Evolutionary conservation across 2,797 vertebrate species (phyloP), one percentile per base, ranked within the genome.

Genomic region (Poeciliopsis infans): DNA sequence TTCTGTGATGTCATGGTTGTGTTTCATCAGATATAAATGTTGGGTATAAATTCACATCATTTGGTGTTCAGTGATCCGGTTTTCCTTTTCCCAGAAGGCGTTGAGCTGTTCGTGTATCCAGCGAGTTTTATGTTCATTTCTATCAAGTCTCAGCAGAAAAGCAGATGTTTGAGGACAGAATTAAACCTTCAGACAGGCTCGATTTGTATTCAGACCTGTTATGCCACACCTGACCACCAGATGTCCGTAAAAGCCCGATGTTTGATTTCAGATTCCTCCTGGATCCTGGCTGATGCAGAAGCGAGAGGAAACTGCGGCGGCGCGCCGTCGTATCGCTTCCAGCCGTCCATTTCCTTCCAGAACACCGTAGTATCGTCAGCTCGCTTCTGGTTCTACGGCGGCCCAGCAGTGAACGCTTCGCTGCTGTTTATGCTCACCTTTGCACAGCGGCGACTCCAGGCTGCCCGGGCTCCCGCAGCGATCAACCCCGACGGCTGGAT

Each of bases 301-400:
- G 36, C 87, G 69, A 72, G 90, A 90, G 64, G 87, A 66, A 41
- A 81, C 61, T 51, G 70, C 15, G 61, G 78, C 61, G 91, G 87
- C 46, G 89, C 93, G 75, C 96, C 97, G 87, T 97, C 96, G 0
- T 97, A 96, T 28, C 83, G 96, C 78, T 99, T 99, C 92, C 96
- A 95, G 86, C 96, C 96, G 0, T 98, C 97, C 0, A 45, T 90
- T 0, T 94, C 95, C 80, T 91, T 57, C 11, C 93, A 92, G 55
- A 93, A 93, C 71, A 93, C 92, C 0, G 23, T 75, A 3, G 93
- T 97, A 91, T 97, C 95, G 0, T 97, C 96, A 0, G 96, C 96
- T 59, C 95, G 97, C 86, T 95, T 99, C 88, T 99, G 98, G 97
- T 97, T 99, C 92, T 96, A 96, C 76, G 96, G 94, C 0, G 97